Evolutionary conservation across 2,797 vertebrate genomes (phyloP), one percentile per base, ranked within the genome.

Genomic region (Sebastes miniatus): DNA sequence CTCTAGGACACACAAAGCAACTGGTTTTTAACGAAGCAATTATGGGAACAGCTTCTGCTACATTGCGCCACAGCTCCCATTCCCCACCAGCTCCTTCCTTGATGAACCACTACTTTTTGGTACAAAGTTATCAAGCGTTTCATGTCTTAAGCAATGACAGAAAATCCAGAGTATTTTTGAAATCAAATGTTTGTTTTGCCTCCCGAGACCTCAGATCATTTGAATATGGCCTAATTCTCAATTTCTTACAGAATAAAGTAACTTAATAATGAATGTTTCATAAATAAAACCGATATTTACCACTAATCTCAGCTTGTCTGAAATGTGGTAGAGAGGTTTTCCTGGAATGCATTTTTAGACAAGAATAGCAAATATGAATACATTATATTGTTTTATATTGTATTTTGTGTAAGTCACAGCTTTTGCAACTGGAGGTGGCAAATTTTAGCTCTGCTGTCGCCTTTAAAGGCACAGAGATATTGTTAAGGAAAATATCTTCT

Each of bases 1-100:
- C 95, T 96, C 94, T 79, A 96, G 95, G 94, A 96, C 96, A 95
- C 95, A 96, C 95, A 95, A 95, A 94, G 95, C 95, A 96, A 96
- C 95, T 94, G 94, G 93, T 95, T 96, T 96, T 96, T 95, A 96
- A 96, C 94, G 83, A 96, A 95, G 95, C 95, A 96, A 96, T 95
- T 96, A 96, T 91, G 89, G 89, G 89, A 92, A 89, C 92, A 89
- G 92, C 90, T 93, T 92, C 88, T 84, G 90, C 90, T 88, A 92
- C 91, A 88, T 89, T 85, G 89, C 91, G 83, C 83, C 82, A 81
- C 74, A 86, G 88, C 83, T 80, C 93, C 90, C 89, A 83, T 91
- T 89, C 89, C 88, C 86, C 80, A 84, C 75, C 81, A 85, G 84
- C 86, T 90, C 83, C 73, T 83, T 87, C 83, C 83, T 86, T 91